These are phyloP conservation scores for Salticus scenicus DNA, from an alignment of 2,888 invertebrate genomes.

Conservation along the genomic window DNA sequence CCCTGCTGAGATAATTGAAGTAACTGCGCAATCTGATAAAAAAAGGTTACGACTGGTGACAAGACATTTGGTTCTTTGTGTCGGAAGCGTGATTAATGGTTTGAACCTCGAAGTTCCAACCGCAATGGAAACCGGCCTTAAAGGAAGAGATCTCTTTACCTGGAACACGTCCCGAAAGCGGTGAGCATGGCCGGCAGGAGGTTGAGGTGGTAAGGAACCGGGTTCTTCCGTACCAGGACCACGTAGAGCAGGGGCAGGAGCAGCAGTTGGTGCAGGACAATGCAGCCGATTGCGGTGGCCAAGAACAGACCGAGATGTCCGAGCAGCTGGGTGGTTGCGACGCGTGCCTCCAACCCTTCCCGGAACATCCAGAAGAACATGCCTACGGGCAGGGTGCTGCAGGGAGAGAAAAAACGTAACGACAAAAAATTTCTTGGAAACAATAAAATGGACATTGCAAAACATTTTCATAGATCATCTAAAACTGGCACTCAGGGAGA, in stretches of 20 bases:
- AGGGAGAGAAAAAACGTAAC: background rate
- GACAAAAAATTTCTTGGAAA: too few species aligned
- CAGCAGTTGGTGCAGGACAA: slow-evolving; percentile 54
- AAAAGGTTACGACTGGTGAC: too few species aligned
- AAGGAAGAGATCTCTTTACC: slow-evolving; percentile 26
- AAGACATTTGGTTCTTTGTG: too few species aligned
- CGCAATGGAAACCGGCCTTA: too few species aligned
- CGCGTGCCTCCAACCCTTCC: slow-evolving; percentile 44
- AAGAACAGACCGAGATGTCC: slow-evolving; percentile 55
- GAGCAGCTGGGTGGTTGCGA: slow-evolving; percentile 34
- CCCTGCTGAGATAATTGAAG: too few species aligned
- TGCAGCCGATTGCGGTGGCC: slow-evolving; percentile 41
- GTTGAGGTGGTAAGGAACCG: slow-evolving; percentile 35
- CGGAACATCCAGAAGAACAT: slow-evolving; percentile 69
- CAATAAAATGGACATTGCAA: background rate
- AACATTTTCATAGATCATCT: too few species aligned
- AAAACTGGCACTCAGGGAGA: too few species aligned
- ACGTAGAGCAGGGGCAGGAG: slow-evolving; percentile 53
- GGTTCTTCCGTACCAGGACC: slow-evolving; percentile 54
- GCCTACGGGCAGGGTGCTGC: slow-evolving; percentile 49
- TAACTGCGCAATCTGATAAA: too few species aligned
- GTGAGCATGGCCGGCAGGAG: slow-evolving; percentile 62
- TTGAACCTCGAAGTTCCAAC: too few species aligned
- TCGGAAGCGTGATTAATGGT: too few species aligned
- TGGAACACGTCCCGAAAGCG: slow-evolving; percentile 64